These are phyloP conservation scores for Conops quadrifasciatus DNA, from an alignment of 2,888 invertebrate genomes.

Conservation along the genomic window DNA sequence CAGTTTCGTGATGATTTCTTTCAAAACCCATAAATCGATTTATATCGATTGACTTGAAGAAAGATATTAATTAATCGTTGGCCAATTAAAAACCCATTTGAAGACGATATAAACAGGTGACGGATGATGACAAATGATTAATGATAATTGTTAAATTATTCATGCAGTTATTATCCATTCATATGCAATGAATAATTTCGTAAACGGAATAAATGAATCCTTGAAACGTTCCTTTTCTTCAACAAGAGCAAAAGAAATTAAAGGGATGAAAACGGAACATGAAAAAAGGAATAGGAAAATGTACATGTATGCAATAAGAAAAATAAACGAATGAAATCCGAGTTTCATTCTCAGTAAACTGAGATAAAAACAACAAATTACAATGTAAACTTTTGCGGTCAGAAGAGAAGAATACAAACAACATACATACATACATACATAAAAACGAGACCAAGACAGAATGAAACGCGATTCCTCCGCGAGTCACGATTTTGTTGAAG, in stretches of 20 bases:
- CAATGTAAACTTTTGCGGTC: constrained; percentile 35
- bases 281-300: neutral
- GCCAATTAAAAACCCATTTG: too few species aligned
- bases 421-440: too few species aligned
- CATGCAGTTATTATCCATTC: too few species aligned
- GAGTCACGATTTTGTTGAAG: constrained; percentile 32
- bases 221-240: constrained; percentile 60
- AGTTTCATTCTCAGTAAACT: constrained; percentile 6
- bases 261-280: constrained; percentile 12
- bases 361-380: constrained; percentile 13
- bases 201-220: constrained; percentile 47
- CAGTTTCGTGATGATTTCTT: too few species aligned
- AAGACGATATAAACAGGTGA: too few species aligned
- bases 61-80: neutral
- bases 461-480: constrained; percentile 25
- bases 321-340: constrained; percentile 17
- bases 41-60: neutral
- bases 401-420: constrained; percentile 20
- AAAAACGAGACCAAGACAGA: constrained; percentile 25
- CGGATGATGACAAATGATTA: too few species aligned
- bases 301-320: constrained; percentile 1
- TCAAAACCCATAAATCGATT: too few species aligned
- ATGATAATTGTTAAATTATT: too few species aligned
- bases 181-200: neutral
- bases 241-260: constrained; percentile 3